A percentile compares a stretch with the other conserved stretches of the same genome.
Evolutionary conservation across 1,140 invertebrate species (phyloP).

Genomic region (Drosophila rhopaloa): DNA sequence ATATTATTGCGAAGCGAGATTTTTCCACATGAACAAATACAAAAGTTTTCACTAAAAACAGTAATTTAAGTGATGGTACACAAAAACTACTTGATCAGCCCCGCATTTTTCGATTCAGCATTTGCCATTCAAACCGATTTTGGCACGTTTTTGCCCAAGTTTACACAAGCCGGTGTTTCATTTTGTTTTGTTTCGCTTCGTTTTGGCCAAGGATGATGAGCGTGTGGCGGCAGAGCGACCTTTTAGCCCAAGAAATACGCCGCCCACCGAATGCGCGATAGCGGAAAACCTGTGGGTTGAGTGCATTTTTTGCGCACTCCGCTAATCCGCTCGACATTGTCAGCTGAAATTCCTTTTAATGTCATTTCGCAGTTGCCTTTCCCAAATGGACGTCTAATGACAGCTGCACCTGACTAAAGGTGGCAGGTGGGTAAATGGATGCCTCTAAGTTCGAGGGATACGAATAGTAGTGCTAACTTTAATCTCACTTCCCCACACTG

Average conservation of each 20-base stretch:
- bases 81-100: constrained; percentile 6
- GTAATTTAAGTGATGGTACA: neutral
- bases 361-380: constrained; percentile 48
- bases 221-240: constrained; percentile 2
- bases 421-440: neutral
- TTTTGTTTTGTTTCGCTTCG: constrained; percentile 9
- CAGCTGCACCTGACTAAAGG: neutral
- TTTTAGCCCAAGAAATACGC: constrained; percentile 23
- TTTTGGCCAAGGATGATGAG: constrained; percentile 67
- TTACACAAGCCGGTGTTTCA: constrained; percentile 31
- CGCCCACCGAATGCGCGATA: constrained; percentile 1
- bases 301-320: constrained; percentile 30
- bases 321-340: constrained; percentile 73
- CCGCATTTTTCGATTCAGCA: constrained; percentile 18
- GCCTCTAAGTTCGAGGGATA: neutral
- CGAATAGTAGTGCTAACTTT: constrained; percentile 7
- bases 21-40: too few species aligned
- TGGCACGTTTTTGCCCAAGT: constrained; percentile 62
- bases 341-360: constrained; percentile 72
- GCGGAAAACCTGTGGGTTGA: constrained; percentile 42
- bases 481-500: constrained; percentile 13
- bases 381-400: constrained; percentile 21
- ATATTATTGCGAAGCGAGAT: too few species aligned
- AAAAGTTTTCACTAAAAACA: neutral
- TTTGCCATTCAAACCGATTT: constrained; percentile 48